phyloP scores from a whole-genome alignment of 2,797 vertebrate genomes.

The Rhincodon typus region DNA sequence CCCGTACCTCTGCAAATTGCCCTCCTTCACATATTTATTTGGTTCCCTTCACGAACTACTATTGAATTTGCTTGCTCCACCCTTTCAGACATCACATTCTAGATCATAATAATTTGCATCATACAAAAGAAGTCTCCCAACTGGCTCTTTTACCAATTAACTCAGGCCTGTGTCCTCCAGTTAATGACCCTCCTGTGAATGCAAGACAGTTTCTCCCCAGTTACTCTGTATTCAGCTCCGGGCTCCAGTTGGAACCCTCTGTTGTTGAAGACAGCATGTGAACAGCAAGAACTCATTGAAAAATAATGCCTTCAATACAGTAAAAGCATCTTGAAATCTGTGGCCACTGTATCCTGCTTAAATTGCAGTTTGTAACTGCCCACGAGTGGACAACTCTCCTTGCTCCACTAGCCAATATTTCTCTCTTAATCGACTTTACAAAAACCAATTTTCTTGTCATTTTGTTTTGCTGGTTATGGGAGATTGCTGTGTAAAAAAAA shows the following conservation, averaged over 20 bases:
- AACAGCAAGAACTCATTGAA: not conserved
- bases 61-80: not conserved
- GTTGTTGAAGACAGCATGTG: not conserved
- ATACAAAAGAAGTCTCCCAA: not conserved
- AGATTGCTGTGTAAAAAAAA: not conserved
- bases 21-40: not conserved
- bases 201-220: not conserved
- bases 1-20: not conserved
- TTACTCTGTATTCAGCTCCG: not conserved
- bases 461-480: not conserved
- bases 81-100: not conserved
- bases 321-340: not conserved
- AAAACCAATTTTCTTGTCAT: not conserved
- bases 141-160: not conserved
- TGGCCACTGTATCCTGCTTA: not conserved
- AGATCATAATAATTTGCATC: not conserved
- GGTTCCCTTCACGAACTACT: not conserved
- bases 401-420: not conserved
- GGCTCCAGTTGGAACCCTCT: not conserved
- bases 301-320: not conserved
- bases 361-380: not conserved
- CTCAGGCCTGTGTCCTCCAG: not conserved
- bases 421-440: not conserved
- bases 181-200: not conserved
- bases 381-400: not conserved